Conservation (phyloP, 2,888 invertebrate genomes). For the Spilarctia lutea region DNA sequence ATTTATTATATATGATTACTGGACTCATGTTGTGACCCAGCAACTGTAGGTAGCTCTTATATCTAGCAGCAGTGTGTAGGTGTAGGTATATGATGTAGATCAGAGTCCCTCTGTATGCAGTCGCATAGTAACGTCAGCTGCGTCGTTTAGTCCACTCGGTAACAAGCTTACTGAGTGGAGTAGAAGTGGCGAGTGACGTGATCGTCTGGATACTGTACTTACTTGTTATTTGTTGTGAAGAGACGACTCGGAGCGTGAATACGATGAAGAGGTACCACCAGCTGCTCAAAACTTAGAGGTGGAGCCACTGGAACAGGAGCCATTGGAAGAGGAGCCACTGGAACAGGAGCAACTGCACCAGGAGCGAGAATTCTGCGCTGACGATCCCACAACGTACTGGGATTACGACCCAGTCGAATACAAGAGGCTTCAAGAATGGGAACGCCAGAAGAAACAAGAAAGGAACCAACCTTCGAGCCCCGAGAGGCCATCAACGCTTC, state of each 20-base stretch:
- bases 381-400: too few species aligned
- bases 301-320: too few species aligned
- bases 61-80: neutral
- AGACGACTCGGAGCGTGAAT: conserved; percentile 5
- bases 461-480: neutral
- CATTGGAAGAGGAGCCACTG: neutral
- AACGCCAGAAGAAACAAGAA: neutral
- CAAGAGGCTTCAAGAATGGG: neutral
- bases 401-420: too few species aligned
- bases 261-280: conserved; percentile 6
- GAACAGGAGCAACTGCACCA: too few species aligned
- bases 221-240: conserved; percentile 26
- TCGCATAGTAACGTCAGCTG: neutral
- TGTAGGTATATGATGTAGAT: neutral
- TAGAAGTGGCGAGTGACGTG: neutral
- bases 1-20: neutral
- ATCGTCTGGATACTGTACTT: neutral
- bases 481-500: conserved; percentile 1
- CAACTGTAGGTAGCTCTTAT: conserved; percentile 8
- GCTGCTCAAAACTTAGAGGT: neutral
- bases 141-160: neutral
- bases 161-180: neutral
- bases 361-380: too few species aligned
- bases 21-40: conserved; percentile 5
- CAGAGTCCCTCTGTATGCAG: neutral